Percentiles rank a stretch among this genome's conserved stretches.
Conservation (phyloP, 2,797 vertebrate genomes). For the Balearica regulorum region DNA sequence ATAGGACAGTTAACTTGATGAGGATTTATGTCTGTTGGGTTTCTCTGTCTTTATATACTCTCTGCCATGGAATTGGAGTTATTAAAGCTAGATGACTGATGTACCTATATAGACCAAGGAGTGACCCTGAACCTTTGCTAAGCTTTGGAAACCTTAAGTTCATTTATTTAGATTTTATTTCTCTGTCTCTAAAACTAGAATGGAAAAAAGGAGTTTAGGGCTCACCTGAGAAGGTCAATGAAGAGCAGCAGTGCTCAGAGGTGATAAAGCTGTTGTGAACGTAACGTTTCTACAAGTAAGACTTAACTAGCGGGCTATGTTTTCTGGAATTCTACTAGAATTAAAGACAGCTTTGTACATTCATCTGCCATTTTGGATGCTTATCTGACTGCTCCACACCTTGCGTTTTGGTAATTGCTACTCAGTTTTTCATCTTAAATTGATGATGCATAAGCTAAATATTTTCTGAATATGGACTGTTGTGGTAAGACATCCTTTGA, state of each 20-base stretch:
- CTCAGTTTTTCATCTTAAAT: neutral
- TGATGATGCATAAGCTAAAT: neutral
- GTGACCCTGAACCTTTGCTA: neutral
- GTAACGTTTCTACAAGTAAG: neutral
- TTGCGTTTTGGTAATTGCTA: neutral
- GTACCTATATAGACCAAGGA: neutral
- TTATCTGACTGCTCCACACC: neutral
- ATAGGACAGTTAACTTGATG: neutral
- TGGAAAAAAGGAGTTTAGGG: neutral
- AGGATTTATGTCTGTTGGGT: constrained; percentile 14
- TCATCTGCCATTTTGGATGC: neutral
- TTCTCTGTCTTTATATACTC: neutral
- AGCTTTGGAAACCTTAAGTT: neutral
- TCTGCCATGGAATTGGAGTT: neutral
- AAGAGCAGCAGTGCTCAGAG: neutral
- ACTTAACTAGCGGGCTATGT: fast-evolving
- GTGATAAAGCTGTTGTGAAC: neutral
- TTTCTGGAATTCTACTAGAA: neutral
- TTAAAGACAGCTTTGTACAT: neutral
- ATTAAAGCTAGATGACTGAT: constrained; percentile 4
- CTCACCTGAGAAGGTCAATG: neutral
- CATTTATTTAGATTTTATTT: constrained; percentile 35
- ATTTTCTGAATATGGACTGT: neutral
- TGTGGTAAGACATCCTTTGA: neutral
- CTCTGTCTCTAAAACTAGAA: neutral